Evolutionary conservation across 2,888 invertebrate species (phyloP).

Genomic region (Listrodromus nycthemerus): DNA sequence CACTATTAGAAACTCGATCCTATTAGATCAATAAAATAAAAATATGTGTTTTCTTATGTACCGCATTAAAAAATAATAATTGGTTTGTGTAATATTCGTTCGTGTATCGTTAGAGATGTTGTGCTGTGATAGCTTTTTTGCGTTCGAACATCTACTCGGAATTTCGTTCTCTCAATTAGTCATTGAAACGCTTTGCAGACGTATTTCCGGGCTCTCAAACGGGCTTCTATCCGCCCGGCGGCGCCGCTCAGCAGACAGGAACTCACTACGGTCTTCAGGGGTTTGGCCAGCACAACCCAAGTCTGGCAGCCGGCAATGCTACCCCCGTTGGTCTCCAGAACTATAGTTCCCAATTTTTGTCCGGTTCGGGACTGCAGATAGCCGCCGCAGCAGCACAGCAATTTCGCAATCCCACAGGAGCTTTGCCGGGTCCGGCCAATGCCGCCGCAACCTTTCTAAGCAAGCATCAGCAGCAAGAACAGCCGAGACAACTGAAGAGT

Average conservation of each 20-base stretch:
- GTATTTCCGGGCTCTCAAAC: slow-evolving; percentile 83
- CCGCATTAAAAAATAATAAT: not conserved
- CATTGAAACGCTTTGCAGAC: slow-evolving; percentile 73
- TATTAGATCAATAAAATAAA: slow-evolving; percentile 21
- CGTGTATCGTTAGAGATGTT: slow-evolving; percentile 38
- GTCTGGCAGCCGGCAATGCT: slow-evolving; percentile 82
- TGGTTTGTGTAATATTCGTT: slow-evolving; percentile 25
- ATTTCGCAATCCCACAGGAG: slow-evolving; percentile 87
- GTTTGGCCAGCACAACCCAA: slow-evolving; percentile 84
- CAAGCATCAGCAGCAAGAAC: slow-evolving; percentile 83
- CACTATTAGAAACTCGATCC: not conserved
- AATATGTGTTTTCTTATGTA: slow-evolving; percentile 20
- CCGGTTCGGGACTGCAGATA: slow-evolving; percentile 87
- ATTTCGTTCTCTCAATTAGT: not conserved
- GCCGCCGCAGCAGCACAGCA: slow-evolving; percentile 89
- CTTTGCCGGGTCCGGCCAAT: slow-evolving; percentile 81
- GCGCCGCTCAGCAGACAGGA: slow-evolving; percentile 83
- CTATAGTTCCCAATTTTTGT: slow-evolving; percentile 86
- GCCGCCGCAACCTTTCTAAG: slow-evolving; percentile 81
- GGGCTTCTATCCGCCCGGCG: slow-evolving; percentile 83
- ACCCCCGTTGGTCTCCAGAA: slow-evolving; percentile 85
- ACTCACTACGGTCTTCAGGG: slow-evolving; percentile 84
- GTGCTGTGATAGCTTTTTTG: slow-evolving; percentile 43
- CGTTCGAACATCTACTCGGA: not conserved
- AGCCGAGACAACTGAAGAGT: slow-evolving; percentile 82